Evolutionary conservation across 2,113 vertebrate genomes (phyloP), one percentile per base, ranked within the genome.

Genomic region (Seriola quinqueradiata): DNA sequence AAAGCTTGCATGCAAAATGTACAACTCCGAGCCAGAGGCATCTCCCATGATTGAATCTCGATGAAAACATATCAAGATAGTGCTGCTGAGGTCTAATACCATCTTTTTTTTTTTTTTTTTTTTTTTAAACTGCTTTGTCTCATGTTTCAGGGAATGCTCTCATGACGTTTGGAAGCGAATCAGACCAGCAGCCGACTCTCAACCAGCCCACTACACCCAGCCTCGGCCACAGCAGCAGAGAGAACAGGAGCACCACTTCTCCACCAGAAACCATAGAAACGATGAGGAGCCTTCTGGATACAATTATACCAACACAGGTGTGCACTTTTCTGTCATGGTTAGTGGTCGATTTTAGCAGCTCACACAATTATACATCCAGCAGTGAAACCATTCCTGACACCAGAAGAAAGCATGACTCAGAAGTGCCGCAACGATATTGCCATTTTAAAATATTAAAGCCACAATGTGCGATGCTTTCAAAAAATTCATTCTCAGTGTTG

Each of bases 241-340:
- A 89, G 46, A 89, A 79, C 70, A 25, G 61, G 52, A 91, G 54
- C 83, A 84, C 77, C 25, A 78, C 91, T 66, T 84, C 85, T 50
- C 87, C 66, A 38, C 89, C 81, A 21, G 88, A 93, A 75, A 82
- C 90, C 46, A 73, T 50, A 61, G 92, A 93, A 83, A 95, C 93
- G 17, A 93, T 93, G 75, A 94, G 93, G 86, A 96, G 87, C 86
- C 81, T 94, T 75, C 77, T 94, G 0, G 95, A 96, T 36, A 91
- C 95, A 72, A 87, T 96, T 66, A 94, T 96, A 90, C 96, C 96
- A 70, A 97, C 96, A 85, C 96, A 97, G 97, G 97, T 92, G 55
- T 63, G 89, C 25, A 58, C 8, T 50, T 52, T 63, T 69, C 1
- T 14, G 1, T 69, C 23, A n/a, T 28, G 28, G 8, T 44, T 16